These are phyloP conservation scores for Kryptopterus vitreolus DNA, from an alignment of 2,797 vertebrate species.

Conservation along the genomic window DNA sequence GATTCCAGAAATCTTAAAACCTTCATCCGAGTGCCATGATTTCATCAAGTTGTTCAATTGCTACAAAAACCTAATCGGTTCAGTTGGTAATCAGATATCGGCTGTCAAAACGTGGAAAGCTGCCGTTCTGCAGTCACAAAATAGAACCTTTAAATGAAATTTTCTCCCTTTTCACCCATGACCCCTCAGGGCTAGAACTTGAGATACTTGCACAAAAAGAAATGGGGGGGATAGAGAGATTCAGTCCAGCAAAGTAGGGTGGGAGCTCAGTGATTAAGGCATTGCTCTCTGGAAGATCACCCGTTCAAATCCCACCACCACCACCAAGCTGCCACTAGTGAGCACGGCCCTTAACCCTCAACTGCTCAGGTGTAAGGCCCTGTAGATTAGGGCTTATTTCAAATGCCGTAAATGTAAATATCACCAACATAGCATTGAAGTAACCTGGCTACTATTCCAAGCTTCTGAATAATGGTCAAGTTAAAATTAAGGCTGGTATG, in stretches of 20 bases:
- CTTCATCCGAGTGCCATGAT: not conserved
- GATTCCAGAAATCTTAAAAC: not conserved
- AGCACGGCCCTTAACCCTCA: no score
- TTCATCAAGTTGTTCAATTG: not conserved
- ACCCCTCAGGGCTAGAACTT: not conserved
- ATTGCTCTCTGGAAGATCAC: no score
- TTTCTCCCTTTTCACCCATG: not conserved
- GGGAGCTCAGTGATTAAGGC: no score
- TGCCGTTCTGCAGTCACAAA: not conserved
- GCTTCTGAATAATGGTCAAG: no score
- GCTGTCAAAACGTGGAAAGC: not conserved
- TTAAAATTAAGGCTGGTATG: no score
- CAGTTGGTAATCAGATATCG: not conserved
- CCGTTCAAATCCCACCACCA: no score
- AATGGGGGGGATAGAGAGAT: no score
- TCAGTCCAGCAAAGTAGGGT: no score
- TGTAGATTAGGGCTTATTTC: no score
- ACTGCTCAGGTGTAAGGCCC: no score
- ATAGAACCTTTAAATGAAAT: not conserved
- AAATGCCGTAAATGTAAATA: no score
- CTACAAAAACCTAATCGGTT: slow-evolving; percentile 2
- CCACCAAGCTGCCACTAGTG: no score
- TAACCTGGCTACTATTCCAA: not conserved
- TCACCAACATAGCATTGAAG: not conserved
- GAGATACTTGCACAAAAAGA: not conserved